Percentiles rank a stretch among this genome's conserved stretches.
phyloP scores from a whole-genome alignment of 1,140 invertebrate species.

The Eupristina koningsbergeri region DNA sequence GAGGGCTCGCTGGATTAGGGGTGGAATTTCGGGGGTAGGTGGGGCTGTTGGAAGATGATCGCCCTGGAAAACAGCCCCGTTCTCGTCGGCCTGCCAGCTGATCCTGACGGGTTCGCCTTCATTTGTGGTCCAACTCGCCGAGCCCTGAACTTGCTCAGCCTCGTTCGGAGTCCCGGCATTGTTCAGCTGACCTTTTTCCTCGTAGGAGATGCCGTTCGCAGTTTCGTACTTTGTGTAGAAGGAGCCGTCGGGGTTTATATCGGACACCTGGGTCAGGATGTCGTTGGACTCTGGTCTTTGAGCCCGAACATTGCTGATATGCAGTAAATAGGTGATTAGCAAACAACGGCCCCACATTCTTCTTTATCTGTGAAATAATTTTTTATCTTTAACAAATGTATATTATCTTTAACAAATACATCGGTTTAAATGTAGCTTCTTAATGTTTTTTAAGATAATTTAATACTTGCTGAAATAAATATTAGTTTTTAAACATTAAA shows the following conservation, averaged over 20 bases:
- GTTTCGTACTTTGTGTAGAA: conserved; percentile 67
- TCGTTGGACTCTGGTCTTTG: conserved; percentile 47
- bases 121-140: conserved; percentile 70
- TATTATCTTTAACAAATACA: no score
- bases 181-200: conserved; percentile 66
- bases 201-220: conserved; percentile 67
- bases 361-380: neutral
- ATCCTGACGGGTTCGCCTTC: conserved; percentile 71
- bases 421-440: no score
- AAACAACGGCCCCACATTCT: conserved; percentile 32
- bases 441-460: no score
- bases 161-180: conserved; percentile 65
- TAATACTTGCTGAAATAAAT: no score
- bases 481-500: no score
- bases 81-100: conserved; percentile 75
- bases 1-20: conserved; percentile 61
- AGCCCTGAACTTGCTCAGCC: conserved; percentile 63
- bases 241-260: conserved; percentile 60
- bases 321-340: neutral
- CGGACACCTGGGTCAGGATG: conserved; percentile 52
- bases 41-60: conserved; percentile 69
- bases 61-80: conserved; percentile 72
- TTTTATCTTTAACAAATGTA: no score
- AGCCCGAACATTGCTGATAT: neutral
- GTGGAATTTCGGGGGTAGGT: conserved; percentile 65